phyloP scores from a whole-genome alignment of 1,140 invertebrate species.

The Goniozus legneri region DNA sequence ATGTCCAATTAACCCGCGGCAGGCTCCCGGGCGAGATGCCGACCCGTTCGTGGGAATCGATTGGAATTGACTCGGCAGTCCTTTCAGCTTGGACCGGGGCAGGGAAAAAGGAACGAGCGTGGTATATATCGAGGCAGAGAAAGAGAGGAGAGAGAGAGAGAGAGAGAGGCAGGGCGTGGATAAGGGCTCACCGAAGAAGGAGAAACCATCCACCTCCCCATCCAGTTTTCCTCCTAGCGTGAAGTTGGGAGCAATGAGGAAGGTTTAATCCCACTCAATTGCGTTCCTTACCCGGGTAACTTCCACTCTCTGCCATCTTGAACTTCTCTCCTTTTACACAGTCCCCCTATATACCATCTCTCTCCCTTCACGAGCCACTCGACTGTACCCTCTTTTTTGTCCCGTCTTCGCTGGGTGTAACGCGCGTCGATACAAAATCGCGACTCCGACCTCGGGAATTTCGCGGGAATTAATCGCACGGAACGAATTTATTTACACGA shows the following conservation, averaged over 20 bases:
- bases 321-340: constrained; percentile 7
- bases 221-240: no score
- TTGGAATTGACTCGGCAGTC: constrained; percentile 33
- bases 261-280: constrained; percentile 53
- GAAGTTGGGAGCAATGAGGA: constrained; percentile 52
- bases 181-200: constrained; percentile 18
- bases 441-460: no score
- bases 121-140: constrained; percentile 1
- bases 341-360: background rate
- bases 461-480: constrained; percentile 42
- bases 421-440: no score
- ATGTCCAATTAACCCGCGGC: constrained; percentile 50
- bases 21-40: no score
- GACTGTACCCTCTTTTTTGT: constrained; percentile 4
- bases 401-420: constrained; percentile 15
- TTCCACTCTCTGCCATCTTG: constrained; percentile 24
- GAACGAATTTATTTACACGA: constrained; percentile 46
- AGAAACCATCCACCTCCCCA: no score
- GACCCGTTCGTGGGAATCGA: constrained; percentile 30
- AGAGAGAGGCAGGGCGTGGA: constrained; percentile 9
- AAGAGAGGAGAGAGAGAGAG: constrained; percentile 9
- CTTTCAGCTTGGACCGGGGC: constrained; percentile 7
- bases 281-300: constrained; percentile 42
- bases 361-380: no score
- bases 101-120: background rate